Percentiles rank a stretch among this genome's conserved stretches.
phyloP scores from a whole-genome alignment of 1,140 invertebrate species.

The Periplaneta americana region DNA sequence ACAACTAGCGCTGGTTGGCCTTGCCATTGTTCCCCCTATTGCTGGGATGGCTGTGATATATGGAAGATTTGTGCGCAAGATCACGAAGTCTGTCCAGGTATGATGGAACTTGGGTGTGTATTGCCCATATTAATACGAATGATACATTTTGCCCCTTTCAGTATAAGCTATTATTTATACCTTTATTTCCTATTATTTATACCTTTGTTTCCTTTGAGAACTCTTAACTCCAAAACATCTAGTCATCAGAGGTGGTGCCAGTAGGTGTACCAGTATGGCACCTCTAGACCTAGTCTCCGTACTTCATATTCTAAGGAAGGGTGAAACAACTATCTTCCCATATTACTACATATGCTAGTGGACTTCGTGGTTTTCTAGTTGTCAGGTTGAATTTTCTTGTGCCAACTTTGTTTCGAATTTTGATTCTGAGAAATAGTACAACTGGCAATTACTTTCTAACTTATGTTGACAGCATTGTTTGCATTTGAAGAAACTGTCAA shows the following conservation, averaged over 20 bases:
- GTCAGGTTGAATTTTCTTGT: too few species aligned
- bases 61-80: slow-evolving; percentile 79
- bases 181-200: not conserved
- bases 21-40: slow-evolving; percentile 84
- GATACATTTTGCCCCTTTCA: not conserved
- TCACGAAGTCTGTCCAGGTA: slow-evolving; percentile 69
- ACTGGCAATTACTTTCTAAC: too few species aligned
- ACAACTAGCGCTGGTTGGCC: slow-evolving; percentile 75
- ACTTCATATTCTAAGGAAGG: too few species aligned
- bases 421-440: too few species aligned
- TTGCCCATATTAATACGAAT: not conserved
- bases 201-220: not conserved
- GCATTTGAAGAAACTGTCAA: too few species aligned
- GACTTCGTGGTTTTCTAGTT: not conserved
- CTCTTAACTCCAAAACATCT: not conserved
- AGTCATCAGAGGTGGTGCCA: not conserved
- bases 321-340: too few species aligned
- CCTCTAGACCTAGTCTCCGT: too few species aligned
- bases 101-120: not conserved
- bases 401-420: too few species aligned
- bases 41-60: slow-evolving; percentile 82
- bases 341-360: not conserved
- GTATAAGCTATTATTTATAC: not conserved
- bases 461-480: too few species aligned
- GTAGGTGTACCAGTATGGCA: too few species aligned